Evolutionary conservation across 2,888 invertebrate genomes (phyloP).

Genomic region (Ferdinandea cuprea): DNA sequence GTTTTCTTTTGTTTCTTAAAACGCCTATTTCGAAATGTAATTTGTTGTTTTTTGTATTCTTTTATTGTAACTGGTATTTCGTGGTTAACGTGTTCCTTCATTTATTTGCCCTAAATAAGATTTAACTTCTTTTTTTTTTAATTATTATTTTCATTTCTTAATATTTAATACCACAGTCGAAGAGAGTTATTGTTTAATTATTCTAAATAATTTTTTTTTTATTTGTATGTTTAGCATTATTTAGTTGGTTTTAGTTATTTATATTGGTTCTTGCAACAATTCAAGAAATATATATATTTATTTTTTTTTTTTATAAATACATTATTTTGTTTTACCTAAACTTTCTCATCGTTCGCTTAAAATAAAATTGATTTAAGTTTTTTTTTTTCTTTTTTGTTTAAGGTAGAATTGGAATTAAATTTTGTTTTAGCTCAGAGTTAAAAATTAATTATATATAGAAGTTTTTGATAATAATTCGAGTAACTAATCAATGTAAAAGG

Average conservation of each 20-base stretch:
- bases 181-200: conserved; percentile 77
- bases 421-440: conserved; percentile 59
- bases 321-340: conserved; percentile 32
- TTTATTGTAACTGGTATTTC: conserved; percentile 68
- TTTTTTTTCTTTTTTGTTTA: no score
- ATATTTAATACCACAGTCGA: conserved; percentile 83
- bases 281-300: conserved; percentile 51
- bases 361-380: conserved; percentile 38
- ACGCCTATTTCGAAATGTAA: conserved; percentile 70
- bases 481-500: conserved; percentile 78
- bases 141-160: conserved; percentile 78
- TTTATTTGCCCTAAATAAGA: conserved; percentile 51
- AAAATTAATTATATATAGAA: conserved; percentile 77
- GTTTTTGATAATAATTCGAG: conserved; percentile 77
- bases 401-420: conserved; percentile 42
- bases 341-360: conserved; percentile 48
- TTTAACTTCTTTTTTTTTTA: conserved; percentile 41
- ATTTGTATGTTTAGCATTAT: conserved; percentile 57
- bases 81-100: conserved; percentile 60
- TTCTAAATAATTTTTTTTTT: conserved; percentile 60
- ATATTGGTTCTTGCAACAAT: conserved; percentile 74
- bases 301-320: conserved; percentile 17
- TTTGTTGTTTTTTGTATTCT: no score
- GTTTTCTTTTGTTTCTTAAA: no score
- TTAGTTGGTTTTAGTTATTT: conserved; percentile 40